Conservation (phyloP, 2,888 invertebrate genomes). For the Tetrapedia diversipes region DNA sequence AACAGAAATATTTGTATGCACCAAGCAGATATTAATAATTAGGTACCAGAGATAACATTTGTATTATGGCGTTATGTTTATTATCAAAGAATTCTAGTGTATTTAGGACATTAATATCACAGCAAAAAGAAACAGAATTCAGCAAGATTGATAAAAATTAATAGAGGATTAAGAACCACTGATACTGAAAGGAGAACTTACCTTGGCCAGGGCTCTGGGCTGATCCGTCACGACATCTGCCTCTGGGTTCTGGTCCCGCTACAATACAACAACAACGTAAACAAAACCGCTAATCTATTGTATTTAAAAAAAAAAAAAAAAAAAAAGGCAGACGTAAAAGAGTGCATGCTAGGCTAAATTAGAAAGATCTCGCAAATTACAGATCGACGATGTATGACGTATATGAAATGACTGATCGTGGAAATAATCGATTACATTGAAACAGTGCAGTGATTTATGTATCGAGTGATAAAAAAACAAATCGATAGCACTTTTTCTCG, state of each 20-base stretch:
- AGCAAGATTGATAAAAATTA: background rate
- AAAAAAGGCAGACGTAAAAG: constrained; percentile 45
- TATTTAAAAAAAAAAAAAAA: constrained; percentile 58
- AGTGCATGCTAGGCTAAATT: constrained; percentile 48
- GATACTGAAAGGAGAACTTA: constrained; percentile 72
- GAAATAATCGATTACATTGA: background rate
- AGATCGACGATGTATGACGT: constrained; percentile 24
- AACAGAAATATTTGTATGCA: background rate
- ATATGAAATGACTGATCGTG: constrained; percentile 30
- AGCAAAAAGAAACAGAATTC: background rate
- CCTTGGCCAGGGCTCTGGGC: constrained; percentile 78
- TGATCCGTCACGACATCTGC: constrained; percentile 80
- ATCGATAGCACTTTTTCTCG: background rate
- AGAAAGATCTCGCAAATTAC: constrained; percentile 34
- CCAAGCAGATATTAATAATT: background rate
- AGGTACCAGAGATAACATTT: background rate
- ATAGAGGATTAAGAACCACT: constrained; percentile 51
- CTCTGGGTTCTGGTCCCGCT: constrained; percentile 81
- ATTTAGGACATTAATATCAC: background rate
- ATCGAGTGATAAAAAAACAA: constrained; percentile 13
- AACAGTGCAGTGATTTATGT: constrained; percentile 2
- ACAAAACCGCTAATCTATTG: constrained; percentile 81
- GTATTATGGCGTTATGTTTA: background rate
- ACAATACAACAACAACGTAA: constrained; percentile 82
- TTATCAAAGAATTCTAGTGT: background rate